Base-by-base conservation (phyloP, 2,888 invertebrate genomes). In the Agrochola circellaris region DNA sequence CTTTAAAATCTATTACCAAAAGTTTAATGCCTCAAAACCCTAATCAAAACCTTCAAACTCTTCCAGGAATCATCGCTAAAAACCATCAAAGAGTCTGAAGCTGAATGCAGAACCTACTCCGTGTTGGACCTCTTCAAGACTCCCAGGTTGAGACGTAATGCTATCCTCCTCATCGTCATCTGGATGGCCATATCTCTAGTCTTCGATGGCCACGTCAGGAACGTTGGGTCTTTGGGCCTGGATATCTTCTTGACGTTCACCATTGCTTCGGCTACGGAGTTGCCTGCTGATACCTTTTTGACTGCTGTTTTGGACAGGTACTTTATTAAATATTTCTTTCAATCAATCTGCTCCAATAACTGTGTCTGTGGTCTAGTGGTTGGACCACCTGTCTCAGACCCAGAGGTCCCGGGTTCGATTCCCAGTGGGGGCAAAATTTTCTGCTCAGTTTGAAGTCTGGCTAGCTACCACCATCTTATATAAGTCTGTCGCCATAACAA, bases 141-240 rank as follows among this genome's bases (percentile, higher is more conserved):
- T 0, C 98, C 98, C 0, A 97, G 98, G 0, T 93, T 99, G 23
- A 96, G 99, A 9, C 97, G 97, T 81, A 98, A 98, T 81, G 98
- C 98, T 0, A 95, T 99, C 68, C 96, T 99, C 0, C 97, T 99
- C 38, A 98, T 98, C 86, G 88, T 98, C 5, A 98, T 99, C 87
- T 99, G 99, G 99, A 98, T 98, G 98, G 97, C 98, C n/a, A 98
- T 99, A 76, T 98, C 98, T 0, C 91, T 99, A 90, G 98, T 98
- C 1, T 98, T 99, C 93, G 98, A 99, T 90, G 98, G 98, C 0
- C 99, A 99, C 91, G 98, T 99, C 26, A 97, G 99, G 90, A 99
- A 99, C 91, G 98, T 99, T 0, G 98, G 98, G 0, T 98, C 98
- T 17, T 94, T 99, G 62, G 98, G 98, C 0, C 94, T 98, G 87